Evolutionary conservation across 2,797 vertebrate genomes (phyloP).

Genomic region (Tragelaphus eurycerus): DNA sequence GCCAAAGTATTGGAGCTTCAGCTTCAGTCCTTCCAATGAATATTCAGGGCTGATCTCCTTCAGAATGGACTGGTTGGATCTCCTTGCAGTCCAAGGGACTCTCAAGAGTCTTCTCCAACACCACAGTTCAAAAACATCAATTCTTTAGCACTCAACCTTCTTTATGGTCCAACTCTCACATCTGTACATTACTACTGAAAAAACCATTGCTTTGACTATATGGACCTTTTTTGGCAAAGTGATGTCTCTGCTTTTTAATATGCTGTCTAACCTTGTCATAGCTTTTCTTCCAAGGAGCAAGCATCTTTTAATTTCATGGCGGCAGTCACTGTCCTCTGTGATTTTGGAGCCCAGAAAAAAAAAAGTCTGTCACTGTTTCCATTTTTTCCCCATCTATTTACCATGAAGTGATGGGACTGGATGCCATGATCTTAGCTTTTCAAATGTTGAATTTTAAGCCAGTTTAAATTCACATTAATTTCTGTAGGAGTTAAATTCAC

Average conservation of each 20-base stretch:
- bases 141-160: background rate
- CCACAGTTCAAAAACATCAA: background rate
- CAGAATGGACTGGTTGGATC: background rate
- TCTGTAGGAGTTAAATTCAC: background rate
- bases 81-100: background rate
- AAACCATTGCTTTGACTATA: background rate
- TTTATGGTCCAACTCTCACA: background rate
- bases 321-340: background rate
- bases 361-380: background rate
- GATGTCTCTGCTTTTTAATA: background rate
- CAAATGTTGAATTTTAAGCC: background rate
- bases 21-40: background rate
- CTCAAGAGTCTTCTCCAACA: background rate
- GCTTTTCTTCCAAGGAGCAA: background rate
- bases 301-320: background rate
- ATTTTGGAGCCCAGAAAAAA: background rate
- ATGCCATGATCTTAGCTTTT: background rate
- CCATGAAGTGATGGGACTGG: background rate
- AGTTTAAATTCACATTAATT: background rate
- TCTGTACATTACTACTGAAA: background rate
- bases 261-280: background rate
- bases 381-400: background rate
- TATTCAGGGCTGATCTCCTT: background rate
- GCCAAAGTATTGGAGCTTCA: background rate
- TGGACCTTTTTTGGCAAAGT: background rate